phyloP scores from a whole-genome alignment of 2,113 vertebrate species.

The Pseudorhombus dupliciocellatus region DNA sequence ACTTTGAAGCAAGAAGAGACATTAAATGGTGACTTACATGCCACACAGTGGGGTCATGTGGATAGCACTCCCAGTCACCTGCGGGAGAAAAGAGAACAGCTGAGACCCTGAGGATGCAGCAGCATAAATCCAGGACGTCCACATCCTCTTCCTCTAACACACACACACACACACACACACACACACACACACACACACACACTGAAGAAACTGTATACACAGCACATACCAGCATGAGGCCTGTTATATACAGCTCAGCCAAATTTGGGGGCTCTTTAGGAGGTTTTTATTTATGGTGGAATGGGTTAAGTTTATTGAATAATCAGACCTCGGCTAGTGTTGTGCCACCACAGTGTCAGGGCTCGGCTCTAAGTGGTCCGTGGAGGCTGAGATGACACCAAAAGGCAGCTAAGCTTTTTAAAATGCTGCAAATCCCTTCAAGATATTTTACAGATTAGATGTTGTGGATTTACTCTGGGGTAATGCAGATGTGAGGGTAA shows the following conservation, averaged over 20 bases:
- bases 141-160: background rate
- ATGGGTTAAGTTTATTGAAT: constrained; percentile 59
- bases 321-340: constrained; percentile 49
- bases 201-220: constrained; percentile 45
- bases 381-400: constrained; percentile 10
- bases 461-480: constrained; percentile 10
- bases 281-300: constrained; percentile 56
- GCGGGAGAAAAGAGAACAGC: constrained; percentile 47
- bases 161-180: constrained; percentile 13
- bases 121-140: constrained; percentile 14
- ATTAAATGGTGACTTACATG: constrained; percentile 84
- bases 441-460: constrained; percentile 49
- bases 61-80: constrained; percentile 97
- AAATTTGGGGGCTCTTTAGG: constrained; percentile 47
- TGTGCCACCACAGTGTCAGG: constrained; percentile 32
- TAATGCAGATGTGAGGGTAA: background rate
- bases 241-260: constrained; percentile 51
- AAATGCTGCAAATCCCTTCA: constrained; percentile 25
- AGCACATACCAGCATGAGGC: constrained; percentile 58
- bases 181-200: constrained; percentile 19
- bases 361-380: constrained; percentile 16
- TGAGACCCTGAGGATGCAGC: constrained; percentile 30
- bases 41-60: constrained; percentile 95
- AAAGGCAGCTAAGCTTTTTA: constrained; percentile 27
- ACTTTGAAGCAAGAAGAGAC: background rate